Percentiles rank a stretch among this genome's conserved stretches.
Conservation (phyloP, 2,888 invertebrate genomes). For the Lypha dubia region DNA sequence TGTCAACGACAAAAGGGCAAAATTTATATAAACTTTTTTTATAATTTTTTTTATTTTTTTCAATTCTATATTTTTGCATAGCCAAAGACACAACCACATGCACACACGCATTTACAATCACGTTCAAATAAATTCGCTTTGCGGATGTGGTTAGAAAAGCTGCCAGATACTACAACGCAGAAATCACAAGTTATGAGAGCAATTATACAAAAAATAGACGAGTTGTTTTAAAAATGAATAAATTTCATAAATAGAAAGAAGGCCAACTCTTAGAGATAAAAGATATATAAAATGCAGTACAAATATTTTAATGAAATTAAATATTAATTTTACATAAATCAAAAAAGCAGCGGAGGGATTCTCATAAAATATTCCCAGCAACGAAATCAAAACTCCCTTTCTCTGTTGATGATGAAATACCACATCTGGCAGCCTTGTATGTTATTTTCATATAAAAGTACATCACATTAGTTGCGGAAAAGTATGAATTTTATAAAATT, state of each 20-base stretch:
- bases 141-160: neutral
- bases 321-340: no score
- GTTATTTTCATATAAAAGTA: neutral
- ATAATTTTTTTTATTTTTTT: conserved; percentile 3
- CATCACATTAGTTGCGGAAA: conserved; percentile 17
- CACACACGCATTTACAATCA: conserved; percentile 5
- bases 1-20: conserved; percentile 75
- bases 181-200: neutral
- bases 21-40: conserved; percentile 44
- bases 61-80: conserved; percentile 33
- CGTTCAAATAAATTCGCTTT: conserved; percentile 21
- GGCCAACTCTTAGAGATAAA: no score
- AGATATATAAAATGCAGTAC: no score
- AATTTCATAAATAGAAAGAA: no score
- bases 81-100: neutral
- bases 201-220: neutral
- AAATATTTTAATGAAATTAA: no score
- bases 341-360: no score
- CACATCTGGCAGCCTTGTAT: neutral
- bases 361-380: no score
- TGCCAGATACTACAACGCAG: neutral
- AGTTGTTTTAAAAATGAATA: no score
- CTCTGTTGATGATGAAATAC: neutral
- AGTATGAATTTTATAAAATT: conserved; percentile 53
- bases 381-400: neutral